Percentiles rank a stretch among this genome's conserved stretches.
These are phyloP conservation scores for Coracias cyanogaster DNA, from an alignment of 2,797 vertebrate species.

Conservation along the genomic window DNA sequence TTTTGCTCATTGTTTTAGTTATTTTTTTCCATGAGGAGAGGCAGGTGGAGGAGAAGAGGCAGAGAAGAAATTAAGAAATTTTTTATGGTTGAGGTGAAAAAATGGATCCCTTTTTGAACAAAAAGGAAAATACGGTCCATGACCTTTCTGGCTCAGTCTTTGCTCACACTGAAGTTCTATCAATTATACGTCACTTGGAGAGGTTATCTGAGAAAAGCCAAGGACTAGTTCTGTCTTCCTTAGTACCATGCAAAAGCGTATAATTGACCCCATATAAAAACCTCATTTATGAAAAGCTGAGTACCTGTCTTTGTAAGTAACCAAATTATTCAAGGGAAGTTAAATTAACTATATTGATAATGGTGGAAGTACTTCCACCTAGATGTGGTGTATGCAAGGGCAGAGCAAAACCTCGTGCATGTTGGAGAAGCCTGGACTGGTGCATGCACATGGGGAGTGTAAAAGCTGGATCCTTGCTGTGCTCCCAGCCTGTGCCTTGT, in stretches of 20 bases:
- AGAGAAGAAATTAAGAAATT: background rate
- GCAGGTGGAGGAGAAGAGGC: background rate
- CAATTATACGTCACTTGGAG: background rate
- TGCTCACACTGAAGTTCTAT: background rate
- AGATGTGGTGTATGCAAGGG: rapidly evolving
- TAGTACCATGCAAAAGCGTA: background rate
- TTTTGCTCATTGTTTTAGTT: background rate
- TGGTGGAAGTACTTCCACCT: background rate
- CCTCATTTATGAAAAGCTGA: background rate
- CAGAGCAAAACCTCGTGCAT: rapidly evolving
- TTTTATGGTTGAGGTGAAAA: background rate
- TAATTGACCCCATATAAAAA: background rate
- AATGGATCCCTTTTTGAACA: background rate
- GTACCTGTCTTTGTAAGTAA: background rate
- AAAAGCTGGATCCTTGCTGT: background rate
- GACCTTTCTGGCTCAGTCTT: background rate
- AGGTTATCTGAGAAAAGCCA: background rate
- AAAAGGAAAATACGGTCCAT: background rate
- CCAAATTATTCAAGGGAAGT: background rate
- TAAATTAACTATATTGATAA: background rate
- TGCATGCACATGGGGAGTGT: rapidly evolving
- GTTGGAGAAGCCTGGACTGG: background rate
- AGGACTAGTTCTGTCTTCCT: background rate
- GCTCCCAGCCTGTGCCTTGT: rapidly evolving
- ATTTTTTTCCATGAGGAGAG: background rate